Evolutionary conservation across 2,113 vertebrate species (phyloP), one percentile per base, ranked within the genome.

Genomic region (Nesoenas mayeri): DNA sequence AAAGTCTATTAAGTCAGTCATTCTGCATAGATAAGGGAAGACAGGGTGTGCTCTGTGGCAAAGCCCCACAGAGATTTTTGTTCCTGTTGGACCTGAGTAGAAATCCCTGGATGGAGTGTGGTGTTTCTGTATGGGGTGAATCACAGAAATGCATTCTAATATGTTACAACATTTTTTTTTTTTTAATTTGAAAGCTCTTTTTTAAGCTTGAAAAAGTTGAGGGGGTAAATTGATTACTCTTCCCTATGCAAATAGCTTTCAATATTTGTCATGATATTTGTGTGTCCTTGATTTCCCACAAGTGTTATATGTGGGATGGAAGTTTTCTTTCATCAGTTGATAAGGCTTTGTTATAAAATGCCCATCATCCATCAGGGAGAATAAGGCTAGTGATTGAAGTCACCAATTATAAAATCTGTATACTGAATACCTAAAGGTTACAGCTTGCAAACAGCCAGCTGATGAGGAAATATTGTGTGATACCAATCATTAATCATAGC

Each of bases 401-500:
- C 67, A 48, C 53, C 81, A 79, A 40, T 91, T 89, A 93, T 31
- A 82, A 94, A 85, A 92, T 79, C 77, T 66, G 29, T 61, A 36
- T 20, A 58, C 78, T 72, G 74, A 96, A 70, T 89, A 95, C 66
- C 48, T 85, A 71, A 92, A 93, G 14, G 87, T 89, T 95, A 73
- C 50, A 94, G 79, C 81, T 94, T 96, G 75, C 72, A 91, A 93
- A 96, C 61, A 95, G 53, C 20, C 73, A 69, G 51, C 67, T 91
- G 93, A 94, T 4, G 29, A 89, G 89, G 83, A 96, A 97, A 93
- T 67, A 85, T 36, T 48, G 58, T 80, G 34, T 91, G 92, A 84
- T 95, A 83, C 16, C 72, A 89, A 94, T 93, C 79, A 88, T 50
- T 94, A 94, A 95, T 95, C 86, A 95, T 31, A 95, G 34, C 58